A percentile compares a stretch with the other conserved stretches of the same genome.
These are phyloP conservation scores for Apogon hyalosoma DNA, from an alignment of 2,797 vertebrate species.

Conservation along the genomic window DNA sequence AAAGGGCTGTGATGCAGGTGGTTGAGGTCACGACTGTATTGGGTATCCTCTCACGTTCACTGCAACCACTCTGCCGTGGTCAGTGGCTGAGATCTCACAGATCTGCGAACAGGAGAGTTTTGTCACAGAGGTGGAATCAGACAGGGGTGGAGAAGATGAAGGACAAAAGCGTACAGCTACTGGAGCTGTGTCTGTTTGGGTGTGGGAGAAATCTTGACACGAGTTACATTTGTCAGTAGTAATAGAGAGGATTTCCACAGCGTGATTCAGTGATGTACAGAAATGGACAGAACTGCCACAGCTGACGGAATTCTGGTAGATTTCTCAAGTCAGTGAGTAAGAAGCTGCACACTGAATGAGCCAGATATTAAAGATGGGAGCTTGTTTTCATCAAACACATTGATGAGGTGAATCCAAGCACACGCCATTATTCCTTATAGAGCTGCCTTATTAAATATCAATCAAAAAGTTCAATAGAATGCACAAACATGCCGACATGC, in stretches of 20 bases:
- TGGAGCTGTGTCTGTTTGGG: slow-evolving; percentile 29
- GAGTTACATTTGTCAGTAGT: slow-evolving; percentile 58
- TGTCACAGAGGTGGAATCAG: slow-evolving; percentile 39
- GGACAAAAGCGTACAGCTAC: slow-evolving; percentile 21
- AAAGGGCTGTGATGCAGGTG: slow-evolving; percentile 31
- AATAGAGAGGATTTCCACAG: slow-evolving; percentile 53
- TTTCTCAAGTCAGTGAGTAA: slow-evolving; percentile 23
- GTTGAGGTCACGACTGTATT: slow-evolving; percentile 40
- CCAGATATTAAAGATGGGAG: slow-evolving; percentile 14
- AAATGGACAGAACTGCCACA: slow-evolving; percentile 43
- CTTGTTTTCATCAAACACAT: slow-evolving; percentile 34
- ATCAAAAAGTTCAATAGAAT: slow-evolving; percentile 39
- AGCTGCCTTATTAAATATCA: slow-evolving; percentile 43
- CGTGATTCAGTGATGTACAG: slow-evolving; percentile 37
- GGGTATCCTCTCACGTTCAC: slow-evolving; percentile 36
- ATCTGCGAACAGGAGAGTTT: slow-evolving; percentile 44
- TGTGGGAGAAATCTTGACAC: slow-evolving; percentile 47
- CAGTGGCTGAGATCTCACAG: slow-evolving; percentile 42
- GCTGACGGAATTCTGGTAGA: slow-evolving; percentile 28
- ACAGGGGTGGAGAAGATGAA: slow-evolving; percentile 40
- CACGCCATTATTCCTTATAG: slow-evolving; percentile 22
- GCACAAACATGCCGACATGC: slow-evolving; percentile 23
- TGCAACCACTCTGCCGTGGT: slow-evolving; percentile 37
- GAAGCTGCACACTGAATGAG: slow-evolving; percentile 21
- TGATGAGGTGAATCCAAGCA: slow-evolving; percentile 49